These are phyloP conservation scores for Anableps anableps DNA, from an alignment of 2,797 vertebrate species.

Conservation along the genomic window DNA sequence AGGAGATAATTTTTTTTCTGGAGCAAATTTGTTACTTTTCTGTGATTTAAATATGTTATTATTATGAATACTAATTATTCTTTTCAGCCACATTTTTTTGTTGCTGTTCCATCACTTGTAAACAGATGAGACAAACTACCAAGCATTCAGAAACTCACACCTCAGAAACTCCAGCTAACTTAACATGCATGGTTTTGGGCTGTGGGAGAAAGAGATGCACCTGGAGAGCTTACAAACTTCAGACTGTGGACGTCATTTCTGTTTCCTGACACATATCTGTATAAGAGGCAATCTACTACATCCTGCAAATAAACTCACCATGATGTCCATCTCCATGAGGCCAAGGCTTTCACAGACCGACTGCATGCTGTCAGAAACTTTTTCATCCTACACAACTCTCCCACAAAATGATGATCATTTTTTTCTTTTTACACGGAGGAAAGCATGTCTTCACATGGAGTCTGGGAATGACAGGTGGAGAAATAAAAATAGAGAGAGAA, in stretches of 20 bases:
- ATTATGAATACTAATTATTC: too few species aligned
- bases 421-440: background rate
- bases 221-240: background rate
- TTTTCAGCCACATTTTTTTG: too few species aligned
- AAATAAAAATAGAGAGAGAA: background rate
- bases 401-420: background rate
- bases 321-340: slow-evolving; percentile 34
- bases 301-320: background rate
- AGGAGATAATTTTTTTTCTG: too few species aligned
- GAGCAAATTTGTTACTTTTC: too few species aligned
- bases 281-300: background rate
- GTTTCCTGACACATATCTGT: background rate
- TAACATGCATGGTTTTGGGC: background rate
- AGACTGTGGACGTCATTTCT: background rate
- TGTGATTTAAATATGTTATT: too few species aligned
- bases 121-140: too few species aligned
- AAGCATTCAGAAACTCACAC: too few species aligned
- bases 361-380: slow-evolving; percentile 19
- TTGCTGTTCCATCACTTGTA: too few species aligned
- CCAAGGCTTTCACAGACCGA: slow-evolving; percentile 15
- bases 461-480: background rate
- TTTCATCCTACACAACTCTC: slow-evolving; percentile 37
- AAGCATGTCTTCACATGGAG: background rate
- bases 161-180: too few species aligned
- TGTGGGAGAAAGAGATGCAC: background rate